phyloP scores from a whole-genome alignment of 92 coral and sea anemone species.

The Micromussa lordhowensis region DNA sequence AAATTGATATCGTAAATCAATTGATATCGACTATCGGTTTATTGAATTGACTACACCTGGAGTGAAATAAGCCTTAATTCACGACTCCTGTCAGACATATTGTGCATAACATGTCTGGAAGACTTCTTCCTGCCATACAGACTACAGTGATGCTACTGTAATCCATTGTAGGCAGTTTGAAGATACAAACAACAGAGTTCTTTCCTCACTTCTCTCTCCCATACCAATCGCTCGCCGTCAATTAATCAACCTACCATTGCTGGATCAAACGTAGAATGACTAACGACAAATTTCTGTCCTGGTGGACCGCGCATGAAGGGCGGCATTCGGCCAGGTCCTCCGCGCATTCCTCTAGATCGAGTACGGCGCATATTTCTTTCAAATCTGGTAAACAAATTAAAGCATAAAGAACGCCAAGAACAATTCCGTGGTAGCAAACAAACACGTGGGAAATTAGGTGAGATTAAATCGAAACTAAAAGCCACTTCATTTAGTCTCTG shows the following conservation, averaged over 20 bases:
- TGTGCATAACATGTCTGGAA: not conserved
- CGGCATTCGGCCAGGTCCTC: constrained; percentile 91
- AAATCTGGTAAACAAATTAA: not conserved
- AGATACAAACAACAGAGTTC: not conserved
- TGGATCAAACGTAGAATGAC: constrained; percentile 93
- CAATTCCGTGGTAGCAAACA: not conserved
- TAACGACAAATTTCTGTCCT: constrained; percentile 94
- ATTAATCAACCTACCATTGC: constrained; percentile 64
- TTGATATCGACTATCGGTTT: too few relatives aligned
- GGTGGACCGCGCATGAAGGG: constrained; percentile 86
- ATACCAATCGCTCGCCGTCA: not conserved
- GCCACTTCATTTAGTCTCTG: not conserved
- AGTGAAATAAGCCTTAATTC: too few relatives aligned
- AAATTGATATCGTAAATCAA: too few relatives aligned
- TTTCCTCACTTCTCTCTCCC: not conserved
- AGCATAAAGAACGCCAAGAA: not conserved
- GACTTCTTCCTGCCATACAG: not conserved
- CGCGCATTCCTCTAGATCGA: constrained; percentile 83
- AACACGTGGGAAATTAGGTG: not conserved
- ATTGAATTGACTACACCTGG: too few relatives aligned
- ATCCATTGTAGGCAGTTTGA: not conserved
- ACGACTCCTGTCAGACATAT: too few relatives aligned
- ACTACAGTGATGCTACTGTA: not conserved
- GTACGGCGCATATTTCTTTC: constrained; percentile 67
- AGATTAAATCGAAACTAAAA: not conserved